Percentiles rank a stretch among this genome's conserved stretches.
Conservation (phyloP, 2,797 vertebrate species). For the Sebastes nivosus region DNA sequence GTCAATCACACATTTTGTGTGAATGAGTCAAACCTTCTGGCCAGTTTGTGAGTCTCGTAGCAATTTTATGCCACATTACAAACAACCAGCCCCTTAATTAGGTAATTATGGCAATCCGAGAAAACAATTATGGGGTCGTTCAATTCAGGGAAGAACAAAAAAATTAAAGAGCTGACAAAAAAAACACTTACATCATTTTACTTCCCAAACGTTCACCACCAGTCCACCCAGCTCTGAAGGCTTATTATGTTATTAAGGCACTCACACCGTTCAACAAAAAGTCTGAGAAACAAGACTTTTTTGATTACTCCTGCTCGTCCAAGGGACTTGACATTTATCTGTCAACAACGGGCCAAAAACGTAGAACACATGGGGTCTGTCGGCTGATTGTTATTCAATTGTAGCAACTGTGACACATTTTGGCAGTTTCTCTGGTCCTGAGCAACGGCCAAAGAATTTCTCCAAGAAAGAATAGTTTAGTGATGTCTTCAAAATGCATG, state of each 20-base stretch:
- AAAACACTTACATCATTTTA: slow-evolving; percentile 71
- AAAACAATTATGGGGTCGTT: slow-evolving; percentile 65
- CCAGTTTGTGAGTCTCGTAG: slow-evolving; percentile 39
- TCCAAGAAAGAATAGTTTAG: slow-evolving; percentile 70
- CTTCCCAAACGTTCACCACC: slow-evolving; percentile 63
- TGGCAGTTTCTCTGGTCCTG: slow-evolving; percentile 70
- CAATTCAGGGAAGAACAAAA: slow-evolving; percentile 50
- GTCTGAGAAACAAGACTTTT: slow-evolving; percentile 59
- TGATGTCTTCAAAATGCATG: slow-evolving; percentile 73
- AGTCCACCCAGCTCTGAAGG: slow-evolving; percentile 71
- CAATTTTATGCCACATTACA: slow-evolving; percentile 66
- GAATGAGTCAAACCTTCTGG: slow-evolving; percentile 45
- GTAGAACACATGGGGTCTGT: slow-evolving; percentile 54
- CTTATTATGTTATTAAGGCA: slow-evolving; percentile 73
- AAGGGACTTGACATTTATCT: slow-evolving; percentile 72
- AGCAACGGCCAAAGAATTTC: slow-evolving; percentile 63
- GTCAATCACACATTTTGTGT: slow-evolving; percentile 30
- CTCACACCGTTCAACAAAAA: slow-evolving; percentile 58
- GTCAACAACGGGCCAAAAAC: slow-evolving; percentile 69
- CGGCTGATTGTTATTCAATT: slow-evolving; percentile 66
- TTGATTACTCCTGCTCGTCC: slow-evolving; percentile 68
- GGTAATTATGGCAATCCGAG: slow-evolving; percentile 67
- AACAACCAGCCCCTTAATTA: slow-evolving; percentile 64
- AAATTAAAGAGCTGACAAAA: slow-evolving; percentile 66
- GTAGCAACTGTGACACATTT: slow-evolving; percentile 73